phyloP scores from a whole-genome alignment of 2,797 vertebrate genomes.

The Dermochelys coriacea region DNA sequence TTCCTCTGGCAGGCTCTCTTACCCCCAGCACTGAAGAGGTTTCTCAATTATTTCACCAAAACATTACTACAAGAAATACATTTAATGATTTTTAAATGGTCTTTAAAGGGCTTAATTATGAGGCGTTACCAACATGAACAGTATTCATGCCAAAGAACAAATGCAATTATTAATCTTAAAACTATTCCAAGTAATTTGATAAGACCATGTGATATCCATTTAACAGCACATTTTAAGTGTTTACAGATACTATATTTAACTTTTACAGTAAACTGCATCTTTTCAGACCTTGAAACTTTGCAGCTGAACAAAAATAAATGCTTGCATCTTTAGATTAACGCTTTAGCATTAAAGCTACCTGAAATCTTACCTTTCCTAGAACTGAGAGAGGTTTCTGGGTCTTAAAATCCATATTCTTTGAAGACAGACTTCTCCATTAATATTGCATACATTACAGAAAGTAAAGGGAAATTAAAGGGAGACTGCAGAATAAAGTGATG shows the following conservation, averaged over 20 bases:
- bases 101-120: background rate
- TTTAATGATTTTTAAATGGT: background rate
- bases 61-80: background rate
- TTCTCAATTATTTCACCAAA: background rate
- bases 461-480: background rate
- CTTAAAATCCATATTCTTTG: constrained; percentile 2
- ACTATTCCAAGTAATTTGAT: background rate
- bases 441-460: background rate
- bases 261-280: background rate
- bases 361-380: background rate
- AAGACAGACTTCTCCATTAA: background rate
- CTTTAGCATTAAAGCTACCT: background rate
- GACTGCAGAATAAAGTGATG: background rate
- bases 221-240: background rate
- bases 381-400: background rate
- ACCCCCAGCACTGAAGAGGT: background rate
- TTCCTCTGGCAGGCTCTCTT: background rate
- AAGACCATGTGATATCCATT: accelerated
- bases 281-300: background rate
- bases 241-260: constrained; percentile 9
- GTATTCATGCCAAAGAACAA: background rate
- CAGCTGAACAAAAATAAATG: background rate
- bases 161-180: constrained; percentile 28
- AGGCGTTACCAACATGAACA: background rate
- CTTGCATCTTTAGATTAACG: background rate